phyloP scores from a whole-genome alignment of 2,113 vertebrate genomes.

The Ctenomys sociabilis region DNA sequence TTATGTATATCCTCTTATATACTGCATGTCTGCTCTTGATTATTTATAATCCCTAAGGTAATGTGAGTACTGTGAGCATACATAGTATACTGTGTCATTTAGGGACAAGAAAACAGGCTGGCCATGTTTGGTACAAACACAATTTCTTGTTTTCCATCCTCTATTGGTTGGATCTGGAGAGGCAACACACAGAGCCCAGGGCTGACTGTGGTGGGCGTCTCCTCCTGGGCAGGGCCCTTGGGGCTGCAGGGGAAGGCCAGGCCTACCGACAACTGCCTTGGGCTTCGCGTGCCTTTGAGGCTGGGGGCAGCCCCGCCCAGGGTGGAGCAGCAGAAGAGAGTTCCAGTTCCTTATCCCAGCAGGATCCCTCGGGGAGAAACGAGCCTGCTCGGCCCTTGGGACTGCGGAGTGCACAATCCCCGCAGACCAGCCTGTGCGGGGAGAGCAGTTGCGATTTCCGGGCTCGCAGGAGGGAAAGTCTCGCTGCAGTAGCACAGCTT shows the following conservation, averaged over 20 bases:
- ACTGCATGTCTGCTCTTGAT: background rate
- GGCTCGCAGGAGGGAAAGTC: background rate
- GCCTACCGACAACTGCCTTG: background rate
- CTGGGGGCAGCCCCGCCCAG: background rate
- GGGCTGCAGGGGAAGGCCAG: background rate
- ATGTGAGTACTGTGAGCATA: background rate
- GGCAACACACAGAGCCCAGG: background rate
- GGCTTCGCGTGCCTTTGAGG: background rate
- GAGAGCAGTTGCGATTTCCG: constrained; percentile 63
- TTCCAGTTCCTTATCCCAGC: background rate
- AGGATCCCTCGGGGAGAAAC: background rate
- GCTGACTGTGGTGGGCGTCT: background rate
- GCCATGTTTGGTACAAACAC: background rate
- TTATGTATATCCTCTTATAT: too few relatives aligned
- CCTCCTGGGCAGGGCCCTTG: background rate
- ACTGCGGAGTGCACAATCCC: background rate
- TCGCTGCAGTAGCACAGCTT: background rate
- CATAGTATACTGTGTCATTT: background rate
- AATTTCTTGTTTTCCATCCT: background rate
- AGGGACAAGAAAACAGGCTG: background rate
- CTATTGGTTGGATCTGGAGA: background rate
- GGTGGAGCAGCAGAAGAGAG: background rate
- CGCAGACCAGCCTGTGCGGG: background rate
- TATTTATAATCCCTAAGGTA: background rate
- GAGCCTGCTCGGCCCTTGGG: background rate